Evolutionary conservation across 2,113 vertebrate genomes (phyloP), one percentile per base, ranked within the genome.

Genomic region (Antechinus flavipes): DNA sequence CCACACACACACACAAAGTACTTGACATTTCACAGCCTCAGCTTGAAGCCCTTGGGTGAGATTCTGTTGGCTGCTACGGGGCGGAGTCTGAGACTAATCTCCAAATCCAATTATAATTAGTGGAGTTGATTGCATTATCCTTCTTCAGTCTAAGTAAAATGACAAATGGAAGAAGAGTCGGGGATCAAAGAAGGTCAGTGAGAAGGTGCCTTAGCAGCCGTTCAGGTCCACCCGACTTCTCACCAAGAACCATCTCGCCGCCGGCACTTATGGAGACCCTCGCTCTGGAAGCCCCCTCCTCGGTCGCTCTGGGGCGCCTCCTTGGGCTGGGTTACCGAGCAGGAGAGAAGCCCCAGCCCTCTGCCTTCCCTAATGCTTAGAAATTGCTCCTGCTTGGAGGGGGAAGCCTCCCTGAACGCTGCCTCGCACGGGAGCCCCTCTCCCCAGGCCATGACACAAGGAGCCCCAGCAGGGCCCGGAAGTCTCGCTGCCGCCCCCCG

Each of bases 361-460:
- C 84, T 16, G 76, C 47, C 26, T 47, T 76, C 35, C 14, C 14
- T n/a, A 42, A 84, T 42, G 35, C 23, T 47, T 61, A 89, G 76
- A 76, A 91, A 93, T 35, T 55, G 14, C 54, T 54, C 42, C 52
- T 47, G 93, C 46, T 93, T 92, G 47, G 84, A 90, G 61, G 95
- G 90, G 22, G 25, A 90, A 95, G 93, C 8, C 8, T 14, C 0
- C 0, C 49, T 92, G 92, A 91, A 50, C 25, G 61, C 12, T 58
- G 91, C 92, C 95, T 97, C 61, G 94, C 93, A 97, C 0, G 53
- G 90, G 93, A 97, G 95, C 58, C 93, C 95, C 94, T 94, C 97
- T 96, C 97, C 97, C 95, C 76, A 46, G 52, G 10, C 24, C 95
- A 96, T 96, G 95, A 95, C 96, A 91, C 76, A 94, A 98, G 91